Conservation (phyloP, 2,888 invertebrate species). For the Erynnis tages region DNA sequence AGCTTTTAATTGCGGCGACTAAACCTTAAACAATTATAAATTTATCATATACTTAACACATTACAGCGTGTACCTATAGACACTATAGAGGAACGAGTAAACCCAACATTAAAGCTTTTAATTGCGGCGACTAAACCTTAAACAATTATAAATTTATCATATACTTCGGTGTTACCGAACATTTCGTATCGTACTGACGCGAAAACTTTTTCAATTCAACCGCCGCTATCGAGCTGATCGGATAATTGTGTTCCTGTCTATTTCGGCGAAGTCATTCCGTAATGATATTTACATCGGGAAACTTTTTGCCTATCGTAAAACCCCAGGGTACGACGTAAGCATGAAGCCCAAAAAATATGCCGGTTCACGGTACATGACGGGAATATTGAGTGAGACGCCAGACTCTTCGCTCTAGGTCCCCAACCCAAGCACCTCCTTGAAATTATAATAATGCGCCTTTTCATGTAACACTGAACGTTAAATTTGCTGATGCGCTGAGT, state of each 20-base stretch:
- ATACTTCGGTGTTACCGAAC: too few relatives aligned
- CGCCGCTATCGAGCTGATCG: neutral
- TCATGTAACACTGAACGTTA: constrained; percentile 3
- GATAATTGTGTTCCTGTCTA: constrained; percentile 6
- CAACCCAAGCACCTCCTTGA: constrained; percentile 19
- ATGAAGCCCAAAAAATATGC: constrained; percentile 22
- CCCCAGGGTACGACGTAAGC: constrained; percentile 20
- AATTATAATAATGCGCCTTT: constrained; percentile 24
- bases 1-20: too few relatives aligned
- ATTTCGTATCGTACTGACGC: too few relatives aligned
- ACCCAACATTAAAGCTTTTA: too few relatives aligned
- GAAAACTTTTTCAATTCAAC: neutral
- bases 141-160: too few relatives aligned
- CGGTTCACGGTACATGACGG: constrained; percentile 19
- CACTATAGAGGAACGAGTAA: too few relatives aligned
- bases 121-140: too few relatives aligned
- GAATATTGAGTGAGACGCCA: constrained; percentile 23
- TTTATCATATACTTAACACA: too few relatives aligned
- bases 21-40: too few relatives aligned
- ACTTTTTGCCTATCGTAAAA: constrained; percentile 15
- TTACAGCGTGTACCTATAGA: too few relatives aligned
- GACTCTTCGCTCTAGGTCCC: constrained; percentile 18
- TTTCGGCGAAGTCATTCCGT: constrained; percentile 8
- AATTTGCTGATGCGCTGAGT: constrained; percentile 20
- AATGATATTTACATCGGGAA: constrained; percentile 18